Evolutionary conservation across 2,888 invertebrate genomes (phyloP), one percentile per base, ranked within the genome.

Genomic region (Byasa hedistus): DNA sequence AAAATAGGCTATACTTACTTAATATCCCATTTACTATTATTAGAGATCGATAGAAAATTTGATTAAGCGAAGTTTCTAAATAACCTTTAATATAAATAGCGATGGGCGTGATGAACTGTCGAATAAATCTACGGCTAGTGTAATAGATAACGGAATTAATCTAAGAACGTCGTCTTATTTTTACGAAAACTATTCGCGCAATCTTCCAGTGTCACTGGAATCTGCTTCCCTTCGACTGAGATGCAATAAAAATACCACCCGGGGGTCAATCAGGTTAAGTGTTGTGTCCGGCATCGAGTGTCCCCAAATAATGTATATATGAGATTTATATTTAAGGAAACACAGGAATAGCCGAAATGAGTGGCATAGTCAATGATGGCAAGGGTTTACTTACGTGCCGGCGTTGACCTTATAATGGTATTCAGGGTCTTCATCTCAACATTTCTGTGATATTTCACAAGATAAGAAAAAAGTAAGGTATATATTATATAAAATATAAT

Each of bases 241-340:
- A 82, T 76, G 85, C 84, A 86, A 87, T 86, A 87, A 86, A 87
- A 87, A 86, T 86, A 85, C 87, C 86, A 75, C 69, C 76, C 77
- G 71, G 79, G 84, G 87, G 86, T 86, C 87, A 87, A 86, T 86
- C 86, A 85, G 83, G 85, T 84, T 85, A 84, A 86, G 86, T 86
- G 86, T 85, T 81, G 79, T 82, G 84, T 84, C 85, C 85, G 72
- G 69, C 73, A 82, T 73, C 73, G 79, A 74, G 76, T 75, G 77
- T 81, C 77, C 79, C 78, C 70, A 76, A 79, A 84, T 82, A 81
- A 82, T 84, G 81, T 83, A 83, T 83, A 80, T 80, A 77, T 71
- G 78, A 82, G 84, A 82, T 86, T 86, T 85, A 83, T 84, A 80
- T 80, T 78, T 77, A 73, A 74, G 74, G 76, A 74, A 73, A 75